Percentiles rank a stretch among this genome's conserved stretches.
Conservation (phyloP, 2,797 vertebrate species). For the Leptodactylus fallax region DNA sequence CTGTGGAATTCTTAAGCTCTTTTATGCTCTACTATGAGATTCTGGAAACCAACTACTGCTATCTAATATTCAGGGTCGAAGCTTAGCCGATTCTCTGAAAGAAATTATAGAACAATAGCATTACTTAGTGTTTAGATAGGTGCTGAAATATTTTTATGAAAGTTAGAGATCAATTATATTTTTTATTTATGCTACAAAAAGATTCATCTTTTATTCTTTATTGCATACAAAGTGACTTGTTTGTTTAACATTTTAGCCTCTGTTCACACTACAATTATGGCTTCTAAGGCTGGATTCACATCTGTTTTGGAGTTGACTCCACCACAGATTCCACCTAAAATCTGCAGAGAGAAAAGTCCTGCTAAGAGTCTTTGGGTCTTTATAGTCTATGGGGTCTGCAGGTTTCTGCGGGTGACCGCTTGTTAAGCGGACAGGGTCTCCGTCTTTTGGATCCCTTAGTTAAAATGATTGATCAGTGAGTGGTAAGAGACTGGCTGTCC, state of each 20-base stretch:
- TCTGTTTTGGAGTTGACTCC: too few relatives aligned
- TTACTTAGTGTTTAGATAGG: neutral
- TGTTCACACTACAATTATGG: neutral
- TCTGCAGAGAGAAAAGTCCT: too few relatives aligned
- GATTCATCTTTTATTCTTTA: neutral
- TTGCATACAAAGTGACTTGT: too few relatives aligned
- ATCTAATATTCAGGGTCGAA: slow-evolving; percentile 15
- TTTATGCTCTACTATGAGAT: slow-evolving; percentile 14
- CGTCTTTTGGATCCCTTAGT: too few relatives aligned
- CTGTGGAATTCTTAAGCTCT: slow-evolving; percentile 46
- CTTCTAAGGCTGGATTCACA: neutral
- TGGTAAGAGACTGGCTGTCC: too few relatives aligned
- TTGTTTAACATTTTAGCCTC: neutral
- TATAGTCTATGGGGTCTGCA: too few relatives aligned
- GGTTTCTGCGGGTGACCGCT: too few relatives aligned
- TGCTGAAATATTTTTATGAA: neutral
- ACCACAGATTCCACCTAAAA: too few relatives aligned
- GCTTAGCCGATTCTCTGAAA: neutral
- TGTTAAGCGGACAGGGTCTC: too few relatives aligned
- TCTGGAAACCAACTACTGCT: neutral
- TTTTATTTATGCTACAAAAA: neutral
- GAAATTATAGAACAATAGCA: neutral
- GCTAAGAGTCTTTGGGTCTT: too few relatives aligned
- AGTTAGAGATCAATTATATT: neutral
- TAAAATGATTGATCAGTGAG: too few relatives aligned